These are phyloP conservation scores for Stenoptilia bipunctidactyla DNA, from an alignment of 2,888 invertebrate species.

Conservation along the genomic window DNA sequence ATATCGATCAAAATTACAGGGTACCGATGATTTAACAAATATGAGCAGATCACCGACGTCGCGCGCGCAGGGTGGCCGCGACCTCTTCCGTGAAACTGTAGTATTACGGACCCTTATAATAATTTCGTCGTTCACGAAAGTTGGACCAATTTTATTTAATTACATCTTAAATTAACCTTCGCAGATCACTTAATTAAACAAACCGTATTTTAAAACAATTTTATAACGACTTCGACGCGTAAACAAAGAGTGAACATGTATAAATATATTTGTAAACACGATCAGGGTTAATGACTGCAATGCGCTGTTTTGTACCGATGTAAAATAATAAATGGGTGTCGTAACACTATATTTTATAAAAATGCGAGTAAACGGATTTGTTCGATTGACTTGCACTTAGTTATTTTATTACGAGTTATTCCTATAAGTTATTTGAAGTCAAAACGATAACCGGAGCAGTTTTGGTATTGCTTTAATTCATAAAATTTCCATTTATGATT, in stretches of 20 bases:
- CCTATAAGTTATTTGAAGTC: neutral
- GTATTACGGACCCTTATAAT: slow-evolving; percentile 54
- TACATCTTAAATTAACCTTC: slow-evolving; percentile 41
- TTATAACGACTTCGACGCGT: slow-evolving; percentile 29
- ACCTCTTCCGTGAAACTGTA: slow-evolving; percentile 59
- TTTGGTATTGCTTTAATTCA: too few species aligned
- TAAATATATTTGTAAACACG: slow-evolving; percentile 23
- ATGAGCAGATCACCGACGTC: slow-evolving; percentile 50
- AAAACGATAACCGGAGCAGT: too few species aligned
- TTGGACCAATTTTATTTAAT: slow-evolving; percentile 57
- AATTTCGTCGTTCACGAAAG: slow-evolving; percentile 47
- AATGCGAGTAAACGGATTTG: neutral
- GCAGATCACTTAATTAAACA: slow-evolving; percentile 44
- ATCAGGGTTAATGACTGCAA: slow-evolving; percentile 39
- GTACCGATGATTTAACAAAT: slow-evolving; percentile 68
- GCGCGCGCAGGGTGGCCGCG: slow-evolving; percentile 52
- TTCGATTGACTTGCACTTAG: slow-evolving; percentile 8
- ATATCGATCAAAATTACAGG: slow-evolving; percentile 72
- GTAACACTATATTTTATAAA: slow-evolving; percentile 21
- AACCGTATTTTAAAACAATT: slow-evolving; percentile 31
- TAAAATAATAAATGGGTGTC: slow-evolving; percentile 26
- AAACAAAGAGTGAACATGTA: neutral
- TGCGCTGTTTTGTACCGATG: slow-evolving; percentile 24
- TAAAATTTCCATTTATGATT: too few species aligned
- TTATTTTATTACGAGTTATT: neutral